Conservation (phyloP, 2,888 invertebrate species). For the Zootermopsis nevadensis region DNA sequence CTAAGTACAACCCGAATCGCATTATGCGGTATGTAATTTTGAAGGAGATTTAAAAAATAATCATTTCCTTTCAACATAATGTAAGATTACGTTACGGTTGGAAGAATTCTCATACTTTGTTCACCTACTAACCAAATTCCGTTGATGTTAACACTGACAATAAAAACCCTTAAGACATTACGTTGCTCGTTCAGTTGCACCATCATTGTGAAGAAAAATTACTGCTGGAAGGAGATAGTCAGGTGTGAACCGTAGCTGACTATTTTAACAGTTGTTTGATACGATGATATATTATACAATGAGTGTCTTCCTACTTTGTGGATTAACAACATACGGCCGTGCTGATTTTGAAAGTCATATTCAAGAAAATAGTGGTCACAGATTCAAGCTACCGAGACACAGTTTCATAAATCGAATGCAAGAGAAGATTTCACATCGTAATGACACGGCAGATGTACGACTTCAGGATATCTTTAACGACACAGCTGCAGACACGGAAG, state of each 20-base stretch:
- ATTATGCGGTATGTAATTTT: too few species aligned
- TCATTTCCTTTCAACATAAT: neutral
- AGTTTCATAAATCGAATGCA: neutral
- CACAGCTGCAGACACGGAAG: neutral
- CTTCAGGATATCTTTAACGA: neutral
- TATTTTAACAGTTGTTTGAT: neutral
- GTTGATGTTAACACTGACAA: neutral
- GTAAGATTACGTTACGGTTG: neutral
- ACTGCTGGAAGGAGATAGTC: neutral
- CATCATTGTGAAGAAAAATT: neutral
- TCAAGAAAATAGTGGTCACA: neutral
- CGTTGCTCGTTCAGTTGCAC: neutral
- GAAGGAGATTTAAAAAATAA: too few species aligned
- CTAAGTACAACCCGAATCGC: too few species aligned
- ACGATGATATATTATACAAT: neutral
- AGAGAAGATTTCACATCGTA: neutral
- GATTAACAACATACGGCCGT: neutral
- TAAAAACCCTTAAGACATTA: neutral
- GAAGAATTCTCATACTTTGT: neutral
- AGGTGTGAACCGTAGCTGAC: neutral
- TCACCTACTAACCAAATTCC: neutral
- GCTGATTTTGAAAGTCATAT: neutral
- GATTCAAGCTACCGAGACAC: neutral
- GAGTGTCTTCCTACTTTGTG: neutral
- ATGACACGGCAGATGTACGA: neutral